A percentile compares a stretch with the other conserved stretches of the same genome.
Evolutionary conservation across 2,797 vertebrate genomes (phyloP).

Genomic region (Paratrypauchen microcephalus): DNA sequence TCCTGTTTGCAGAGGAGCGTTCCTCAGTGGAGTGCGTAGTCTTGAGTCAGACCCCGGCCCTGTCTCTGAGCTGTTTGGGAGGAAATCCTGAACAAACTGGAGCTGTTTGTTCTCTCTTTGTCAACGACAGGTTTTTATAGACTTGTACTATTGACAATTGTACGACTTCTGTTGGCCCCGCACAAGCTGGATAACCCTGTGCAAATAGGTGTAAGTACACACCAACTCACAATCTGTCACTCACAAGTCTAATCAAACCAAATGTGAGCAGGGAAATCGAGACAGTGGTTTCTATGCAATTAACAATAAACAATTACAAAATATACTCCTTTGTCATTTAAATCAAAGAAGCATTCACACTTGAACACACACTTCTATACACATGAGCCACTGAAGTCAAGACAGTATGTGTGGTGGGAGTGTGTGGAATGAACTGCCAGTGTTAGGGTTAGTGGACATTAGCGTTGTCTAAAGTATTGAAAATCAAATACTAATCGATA

Average conservation of each 20-base stretch:
- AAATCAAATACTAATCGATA: no score
- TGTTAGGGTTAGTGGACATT: no score
- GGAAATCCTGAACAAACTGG: constrained; percentile 84
- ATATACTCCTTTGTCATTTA: neutral
- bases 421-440: no score
- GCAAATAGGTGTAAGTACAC: constrained; percentile 82
- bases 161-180: constrained; percentile 77
- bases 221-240: constrained; percentile 57
- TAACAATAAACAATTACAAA: no score
- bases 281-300: neutral
- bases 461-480: no score
- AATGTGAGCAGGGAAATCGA: neutral
- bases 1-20: neutral
- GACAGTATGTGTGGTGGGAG: neutral
- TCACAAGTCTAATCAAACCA: constrained; percentile 30
- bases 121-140: constrained; percentile 80
- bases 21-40: neutral
- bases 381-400: neutral
- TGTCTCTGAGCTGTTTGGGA: constrained; percentile 74
- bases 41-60: constrained; percentile 1
- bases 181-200: constrained; percentile 82
- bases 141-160: constrained; percentile 82
- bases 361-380: neutral
- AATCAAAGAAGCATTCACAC: neutral
- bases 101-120: constrained; percentile 83